Evolutionary conservation across 2,888 invertebrate genomes (phyloP), one percentile per base, ranked within the genome.

Genomic region (Thymelicus acteon): DNA sequence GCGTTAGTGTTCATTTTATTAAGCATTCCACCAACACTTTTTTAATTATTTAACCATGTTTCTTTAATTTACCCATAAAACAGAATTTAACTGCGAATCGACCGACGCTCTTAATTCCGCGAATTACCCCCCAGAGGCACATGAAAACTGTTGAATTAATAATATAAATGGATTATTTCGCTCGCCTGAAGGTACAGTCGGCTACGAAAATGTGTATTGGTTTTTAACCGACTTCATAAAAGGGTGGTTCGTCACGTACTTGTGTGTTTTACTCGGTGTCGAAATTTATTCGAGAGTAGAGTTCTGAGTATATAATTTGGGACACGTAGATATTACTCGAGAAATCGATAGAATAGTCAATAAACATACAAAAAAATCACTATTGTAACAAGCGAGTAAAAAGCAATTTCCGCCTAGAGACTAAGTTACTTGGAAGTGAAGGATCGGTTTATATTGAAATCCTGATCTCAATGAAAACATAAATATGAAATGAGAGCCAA

Each of bases 81-180:
- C 70, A 70, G 39, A 70, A 64, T 70, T 64, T 70, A 63, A 64
- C 63, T 58, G 58, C 48, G 64, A 40, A 64, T 70, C 64, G 64
- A 60, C 64, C 64, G 39, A 58, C 70, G 71, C 69, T 74, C 73
- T 73, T 76, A 75, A 75, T 75, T 74, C 70, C 63, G 74, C 74
- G 74, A 74, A 77, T 76, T 73, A 74, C 74, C 68, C 78, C 72
- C 76, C 37, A 48, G 77, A 72, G 78, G 73, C 70, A 65, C 68
- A 73, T 76, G 74, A 71, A 76, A 74, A 75, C 77, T 75, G 74
- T 75, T 72, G 74, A 75, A 75, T 76, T 75, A 75, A 75, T 75
- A 75, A 75, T 73, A 72, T 65, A 73, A 76, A 72, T 71, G 72
- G 70, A 65, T 64, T 70, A 70, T 60, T 70, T 64, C 70, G 70